phyloP scores from a whole-genome alignment of 2,888 invertebrate genomes.

The Drosophila borealis region DNA sequence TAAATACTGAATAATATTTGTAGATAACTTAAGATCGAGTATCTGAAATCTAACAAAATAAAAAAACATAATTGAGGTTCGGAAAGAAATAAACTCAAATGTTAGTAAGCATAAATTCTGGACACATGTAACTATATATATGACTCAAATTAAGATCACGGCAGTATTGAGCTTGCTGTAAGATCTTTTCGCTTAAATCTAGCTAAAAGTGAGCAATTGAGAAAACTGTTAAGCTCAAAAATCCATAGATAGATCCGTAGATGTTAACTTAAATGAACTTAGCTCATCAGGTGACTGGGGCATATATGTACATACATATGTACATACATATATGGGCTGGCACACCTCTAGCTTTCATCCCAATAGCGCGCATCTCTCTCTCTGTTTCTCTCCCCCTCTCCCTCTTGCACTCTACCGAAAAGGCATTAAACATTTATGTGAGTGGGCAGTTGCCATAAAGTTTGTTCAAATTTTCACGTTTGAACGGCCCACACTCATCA shows the following conservation, averaged over 20 bases:
- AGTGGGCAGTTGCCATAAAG: constrained; percentile 12
- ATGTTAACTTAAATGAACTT: neutral
- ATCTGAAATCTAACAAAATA: no score
- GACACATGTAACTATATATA: no score
- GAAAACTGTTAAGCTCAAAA: no score
- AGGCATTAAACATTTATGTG: constrained; percentile 10
- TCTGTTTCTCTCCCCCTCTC: neutral
- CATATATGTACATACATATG: neutral
- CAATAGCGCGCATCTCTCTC: neutral
- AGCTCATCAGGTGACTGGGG: constrained; percentile 1
- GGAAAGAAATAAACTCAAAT: no score
- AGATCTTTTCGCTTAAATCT: no score
- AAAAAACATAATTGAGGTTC: no score
- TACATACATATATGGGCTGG: neutral
- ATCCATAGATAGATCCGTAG: neutral
- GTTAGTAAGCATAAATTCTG: no score
- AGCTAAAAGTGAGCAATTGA: no score
- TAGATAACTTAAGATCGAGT: no score
- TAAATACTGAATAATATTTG: no score
- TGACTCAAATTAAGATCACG: no score
- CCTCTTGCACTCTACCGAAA: neutral
- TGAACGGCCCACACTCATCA: constrained; percentile 37
- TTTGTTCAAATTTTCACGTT: constrained; percentile 11
- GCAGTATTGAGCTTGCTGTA: no score
- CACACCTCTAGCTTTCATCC: constrained; percentile 10